phyloP scores from a whole-genome alignment of 2,797 vertebrate genomes.

The Anguilla obscura region DNA sequence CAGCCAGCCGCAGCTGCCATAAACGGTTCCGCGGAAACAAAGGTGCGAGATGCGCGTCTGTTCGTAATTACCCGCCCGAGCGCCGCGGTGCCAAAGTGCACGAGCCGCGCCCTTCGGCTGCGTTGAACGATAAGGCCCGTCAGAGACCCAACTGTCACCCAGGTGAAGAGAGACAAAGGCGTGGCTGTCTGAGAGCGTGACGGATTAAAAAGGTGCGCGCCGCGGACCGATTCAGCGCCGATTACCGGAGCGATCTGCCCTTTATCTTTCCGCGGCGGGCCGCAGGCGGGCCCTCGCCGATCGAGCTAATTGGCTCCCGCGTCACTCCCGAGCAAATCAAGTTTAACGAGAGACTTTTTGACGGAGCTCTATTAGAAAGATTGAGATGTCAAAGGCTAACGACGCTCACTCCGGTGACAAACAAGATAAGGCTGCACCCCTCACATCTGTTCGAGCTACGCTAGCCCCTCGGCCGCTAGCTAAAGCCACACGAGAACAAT shows the following conservation, averaged over 20 bases:
- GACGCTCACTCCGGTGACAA: background rate
- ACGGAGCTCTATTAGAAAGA: background rate
- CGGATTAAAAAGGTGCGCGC: background rate
- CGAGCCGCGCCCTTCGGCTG: background rate
- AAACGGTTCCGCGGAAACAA: too few relatives aligned
- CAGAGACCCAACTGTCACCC: background rate
- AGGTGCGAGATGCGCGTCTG: too few relatives aligned
- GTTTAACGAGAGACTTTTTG: background rate
- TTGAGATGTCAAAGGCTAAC: background rate
- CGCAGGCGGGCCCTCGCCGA: background rate
- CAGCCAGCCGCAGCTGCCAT: background rate
- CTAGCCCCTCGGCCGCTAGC: background rate
- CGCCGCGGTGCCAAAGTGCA: background rate
- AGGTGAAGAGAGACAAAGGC: background rate
- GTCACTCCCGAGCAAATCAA: background rate
- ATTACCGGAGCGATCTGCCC: background rate
- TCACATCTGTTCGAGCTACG: background rate
- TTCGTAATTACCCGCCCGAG: too few relatives aligned
- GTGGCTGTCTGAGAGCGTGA: background rate
- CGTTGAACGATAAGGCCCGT: background rate
- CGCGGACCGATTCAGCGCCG: background rate
- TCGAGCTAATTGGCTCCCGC: background rate
- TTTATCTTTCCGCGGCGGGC: background rate
- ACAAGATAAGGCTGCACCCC: background rate
- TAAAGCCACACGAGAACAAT: background rate